Conservation (phyloP, 1,140 invertebrate species). For the Chelonus insularis region DNA sequence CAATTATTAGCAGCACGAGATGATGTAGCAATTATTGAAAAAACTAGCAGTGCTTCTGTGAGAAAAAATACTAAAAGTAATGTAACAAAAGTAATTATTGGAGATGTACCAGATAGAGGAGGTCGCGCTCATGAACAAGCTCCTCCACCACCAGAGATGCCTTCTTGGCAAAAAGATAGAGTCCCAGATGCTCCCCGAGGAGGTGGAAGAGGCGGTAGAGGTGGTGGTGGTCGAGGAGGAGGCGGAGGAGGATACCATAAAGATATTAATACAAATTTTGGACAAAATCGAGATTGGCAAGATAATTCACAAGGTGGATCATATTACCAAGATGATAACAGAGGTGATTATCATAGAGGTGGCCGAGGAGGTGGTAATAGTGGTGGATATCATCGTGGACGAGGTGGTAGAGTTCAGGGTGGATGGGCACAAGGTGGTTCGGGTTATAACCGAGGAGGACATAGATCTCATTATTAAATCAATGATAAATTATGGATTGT, state of each 20-base stretch:
- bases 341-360: conserved; percentile 33
- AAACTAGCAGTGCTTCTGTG: conserved; percentile 81
- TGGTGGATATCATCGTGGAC: conserved; percentile 25
- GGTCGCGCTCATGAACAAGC: conserved; percentile 86
- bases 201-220: conserved; percentile 39
- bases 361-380: conserved; percentile 33
- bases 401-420: conserved; percentile 52
- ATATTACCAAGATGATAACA: conserved; percentile 28
- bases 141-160: conserved; percentile 94
- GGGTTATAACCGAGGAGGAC: conserved; percentile 41
- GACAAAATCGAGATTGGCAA: conserved; percentile 39
- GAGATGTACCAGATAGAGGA: conserved; percentile 80
- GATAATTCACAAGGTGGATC: conserved; percentile 22
- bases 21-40: conserved; percentile 81
- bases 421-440: conserved; percentile 50
- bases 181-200: conserved; percentile 36
- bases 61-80: conserved; percentile 78
- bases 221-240: conserved; percentile 37
- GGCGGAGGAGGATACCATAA: conserved; percentile 43
- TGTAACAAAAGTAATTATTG: conserved; percentile 87
- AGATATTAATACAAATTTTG: conserved; percentile 39
- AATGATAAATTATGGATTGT: not conserved
- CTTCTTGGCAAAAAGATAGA: conserved; percentile 79
- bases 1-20: conserved; percentile 81
- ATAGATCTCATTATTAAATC: conserved; percentile 24